Evolutionary conservation across 2,888 invertebrate genomes (phyloP).

Genomic region (Deroplatys truncata): DNA sequence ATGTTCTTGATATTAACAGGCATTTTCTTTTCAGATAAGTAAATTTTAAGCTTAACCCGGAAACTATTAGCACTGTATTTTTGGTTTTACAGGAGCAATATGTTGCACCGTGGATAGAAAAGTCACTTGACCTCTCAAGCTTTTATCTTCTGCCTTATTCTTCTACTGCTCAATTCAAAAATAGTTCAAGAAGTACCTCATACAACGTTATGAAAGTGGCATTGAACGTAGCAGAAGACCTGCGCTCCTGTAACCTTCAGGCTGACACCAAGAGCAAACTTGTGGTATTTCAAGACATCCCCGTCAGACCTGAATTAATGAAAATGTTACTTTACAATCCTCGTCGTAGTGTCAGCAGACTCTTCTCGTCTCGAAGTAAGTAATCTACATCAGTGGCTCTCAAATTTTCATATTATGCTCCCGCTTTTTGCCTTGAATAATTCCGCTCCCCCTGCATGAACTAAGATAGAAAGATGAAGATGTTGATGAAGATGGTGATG

Average conservation of each 20-base stretch:
- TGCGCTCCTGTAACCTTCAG: background rate
- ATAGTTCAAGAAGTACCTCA: background rate
- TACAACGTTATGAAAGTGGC: background rate
- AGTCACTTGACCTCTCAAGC: background rate
- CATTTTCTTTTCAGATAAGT: no score
- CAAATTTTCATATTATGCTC: no score
- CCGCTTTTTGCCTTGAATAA: no score
- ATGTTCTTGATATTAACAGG: no score
- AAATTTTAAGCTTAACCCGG: no score
- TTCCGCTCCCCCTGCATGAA: no score
- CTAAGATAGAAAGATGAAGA: no score
- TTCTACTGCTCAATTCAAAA: background rate
- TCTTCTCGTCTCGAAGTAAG: background rate
- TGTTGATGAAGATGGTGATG: no score
- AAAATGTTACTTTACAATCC: background rate
- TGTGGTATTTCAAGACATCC: background rate
- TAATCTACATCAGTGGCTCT: no score
- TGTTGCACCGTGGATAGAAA: background rate
- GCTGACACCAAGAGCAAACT: background rate
- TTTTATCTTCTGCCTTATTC: background rate
- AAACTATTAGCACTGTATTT: background rate
- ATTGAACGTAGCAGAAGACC: background rate
- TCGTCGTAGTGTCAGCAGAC: background rate
- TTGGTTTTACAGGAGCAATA: background rate
- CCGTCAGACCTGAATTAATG: background rate